These are phyloP conservation scores for Epinotia bilunana DNA, from an alignment of 2,888 invertebrate genomes.

Conservation along the genomic window DNA sequence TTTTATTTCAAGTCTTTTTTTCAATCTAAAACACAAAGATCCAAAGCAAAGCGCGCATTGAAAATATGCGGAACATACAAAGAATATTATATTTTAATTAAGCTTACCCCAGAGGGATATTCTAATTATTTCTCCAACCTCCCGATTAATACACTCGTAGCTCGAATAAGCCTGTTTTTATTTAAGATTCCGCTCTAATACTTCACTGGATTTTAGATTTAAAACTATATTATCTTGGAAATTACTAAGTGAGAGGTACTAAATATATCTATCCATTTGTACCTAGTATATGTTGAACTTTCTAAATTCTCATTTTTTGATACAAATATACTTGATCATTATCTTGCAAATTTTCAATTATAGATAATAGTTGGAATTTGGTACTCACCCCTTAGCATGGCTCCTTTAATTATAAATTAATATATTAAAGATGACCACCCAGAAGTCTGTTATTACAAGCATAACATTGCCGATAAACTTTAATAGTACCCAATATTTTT, in stretches of 20 bases:
- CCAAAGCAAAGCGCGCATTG: slow-evolving; percentile 36
- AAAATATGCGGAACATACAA: slow-evolving; percentile 50
- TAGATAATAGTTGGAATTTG: too few species aligned
- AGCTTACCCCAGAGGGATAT: slow-evolving; percentile 50
- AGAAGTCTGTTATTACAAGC: too few species aligned
- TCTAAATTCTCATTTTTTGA: too few species aligned
- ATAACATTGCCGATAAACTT: too few species aligned
- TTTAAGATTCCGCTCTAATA: slow-evolving; percentile 44
- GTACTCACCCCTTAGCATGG: too few species aligned
- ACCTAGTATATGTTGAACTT: too few species aligned
- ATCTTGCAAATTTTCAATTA: too few species aligned
- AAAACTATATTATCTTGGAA: slow-evolving; percentile 18
- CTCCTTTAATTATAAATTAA: too few species aligned
- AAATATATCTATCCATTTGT: background rate
- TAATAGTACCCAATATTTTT: too few species aligned
- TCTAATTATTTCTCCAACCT: slow-evolving; percentile 55
- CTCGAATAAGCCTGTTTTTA: slow-evolving; percentile 48
- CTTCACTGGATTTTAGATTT: slow-evolving; percentile 26
- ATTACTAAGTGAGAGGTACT: slow-evolving; percentile 8
- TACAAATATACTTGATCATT: too few species aligned
- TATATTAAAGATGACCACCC: too few species aligned
- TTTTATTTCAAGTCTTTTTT: slow-evolving; percentile 1
- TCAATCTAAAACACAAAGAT: slow-evolving; percentile 10
- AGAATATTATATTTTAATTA: slow-evolving; percentile 59
- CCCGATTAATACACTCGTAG: slow-evolving; percentile 51